These are phyloP conservation scores for Caenorhabditis angaria DNA, from an alignment of 2,888 invertebrate genomes.

Conservation along the genomic window DNA sequence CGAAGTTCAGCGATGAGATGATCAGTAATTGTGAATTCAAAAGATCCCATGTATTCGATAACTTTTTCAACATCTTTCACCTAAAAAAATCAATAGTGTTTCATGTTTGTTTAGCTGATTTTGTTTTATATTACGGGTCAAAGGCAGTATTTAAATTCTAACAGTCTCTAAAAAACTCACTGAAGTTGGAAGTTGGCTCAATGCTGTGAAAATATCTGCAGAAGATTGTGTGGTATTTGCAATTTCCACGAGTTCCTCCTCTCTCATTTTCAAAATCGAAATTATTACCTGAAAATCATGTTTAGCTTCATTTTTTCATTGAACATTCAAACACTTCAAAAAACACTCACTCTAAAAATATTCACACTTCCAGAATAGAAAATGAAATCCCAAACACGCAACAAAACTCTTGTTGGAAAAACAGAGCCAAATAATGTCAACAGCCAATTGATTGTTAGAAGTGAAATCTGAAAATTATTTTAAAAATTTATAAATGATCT, in stretches of 20 bases:
- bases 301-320: not conserved
- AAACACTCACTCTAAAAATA: slow-evolving; percentile 79
- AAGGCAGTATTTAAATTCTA: no score
- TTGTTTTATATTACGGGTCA: no score
- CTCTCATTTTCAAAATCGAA: slow-evolving; percentile 75
- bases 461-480: slow-evolving; percentile 78
- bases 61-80: slow-evolving; percentile 59
- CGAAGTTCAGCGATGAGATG: slow-evolving; percentile 62
- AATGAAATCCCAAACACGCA: slow-evolving; percentile 94
- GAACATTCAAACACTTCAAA: not conserved
- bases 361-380: slow-evolving; percentile 94
- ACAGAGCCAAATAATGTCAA: slow-evolving; percentile 94
- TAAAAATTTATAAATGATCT: no score
- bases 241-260: slow-evolving; percentile 83
- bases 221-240: slow-evolving; percentile 81
- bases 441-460: slow-evolving; percentile 97
- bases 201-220: slow-evolving; percentile 94
- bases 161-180: no score
- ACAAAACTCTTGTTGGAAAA: slow-evolving; percentile 91
- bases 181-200: slow-evolving; percentile 86
- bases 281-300: slow-evolving; percentile 58
- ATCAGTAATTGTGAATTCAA: slow-evolving; percentile 70
- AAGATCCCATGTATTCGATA: slow-evolving; percentile 68
- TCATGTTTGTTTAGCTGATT: not conserved
- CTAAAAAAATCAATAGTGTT: slow-evolving; percentile 23